A percentile compares a stretch with the other conserved stretches of the same genome.
Conservation (phyloP, 2,113 vertebrate species). For the Pyrgilauda ruficollis region DNA sequence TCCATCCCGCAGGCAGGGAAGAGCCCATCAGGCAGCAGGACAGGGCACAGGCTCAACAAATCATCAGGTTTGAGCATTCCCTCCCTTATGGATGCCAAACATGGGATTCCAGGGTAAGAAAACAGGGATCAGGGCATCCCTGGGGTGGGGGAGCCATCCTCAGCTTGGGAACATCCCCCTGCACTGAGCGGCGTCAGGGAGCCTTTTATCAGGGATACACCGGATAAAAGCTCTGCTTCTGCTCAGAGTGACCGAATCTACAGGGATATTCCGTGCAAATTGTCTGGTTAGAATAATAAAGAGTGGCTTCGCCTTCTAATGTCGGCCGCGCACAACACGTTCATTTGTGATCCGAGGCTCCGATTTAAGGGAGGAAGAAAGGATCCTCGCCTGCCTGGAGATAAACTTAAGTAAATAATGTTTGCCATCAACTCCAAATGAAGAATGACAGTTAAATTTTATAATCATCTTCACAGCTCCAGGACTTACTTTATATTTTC, state of each 20-base stretch:
- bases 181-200: neutral
- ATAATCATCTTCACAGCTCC: slow-evolving; percentile 87
- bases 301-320: slow-evolving; percentile 6
- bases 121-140: neutral
- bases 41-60: neutral
- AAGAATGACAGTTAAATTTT: slow-evolving; percentile 90
- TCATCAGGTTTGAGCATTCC: neutral
- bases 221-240: neutral
- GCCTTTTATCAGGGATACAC: slow-evolving; percentile 22
- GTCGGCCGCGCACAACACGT: slow-evolving; percentile 39
- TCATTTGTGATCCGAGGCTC: slow-evolving; percentile 64
- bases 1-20: neutral
- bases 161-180: neutral
- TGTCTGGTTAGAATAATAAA: slow-evolving; percentile 63
- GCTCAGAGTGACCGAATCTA: slow-evolving; percentile 22
- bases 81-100: neutral
- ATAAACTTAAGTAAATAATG: slow-evolving; percentile 84
- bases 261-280: slow-evolving; percentile 60
- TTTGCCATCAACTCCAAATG: slow-evolving; percentile 86
- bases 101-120: neutral
- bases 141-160: neutral
- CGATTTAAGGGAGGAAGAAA: slow-evolving; percentile 52
- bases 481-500: slow-evolving; percentile 83
- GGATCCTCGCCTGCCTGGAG: slow-evolving; percentile 71
- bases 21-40: neutral